Percentiles rank a stretch among this genome's conserved stretches.
phyloP scores from a whole-genome alignment of 2,113 vertebrate species.

The Thryonomys swinderianus region DNA sequence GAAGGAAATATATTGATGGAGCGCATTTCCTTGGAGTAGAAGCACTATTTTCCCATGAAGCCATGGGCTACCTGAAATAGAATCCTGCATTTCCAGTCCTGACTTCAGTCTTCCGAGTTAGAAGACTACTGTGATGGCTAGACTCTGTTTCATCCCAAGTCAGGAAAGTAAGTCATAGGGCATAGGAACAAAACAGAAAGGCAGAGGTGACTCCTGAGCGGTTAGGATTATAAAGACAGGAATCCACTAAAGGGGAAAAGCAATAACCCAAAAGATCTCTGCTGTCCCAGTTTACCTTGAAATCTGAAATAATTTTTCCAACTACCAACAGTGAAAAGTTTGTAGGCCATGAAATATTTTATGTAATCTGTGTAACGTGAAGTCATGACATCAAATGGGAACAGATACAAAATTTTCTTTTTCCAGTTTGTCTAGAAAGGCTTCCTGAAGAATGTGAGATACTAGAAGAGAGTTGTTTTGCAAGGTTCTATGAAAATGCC shows the following conservation, averaged over 20 bases:
- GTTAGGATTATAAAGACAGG: background rate
- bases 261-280: background rate
- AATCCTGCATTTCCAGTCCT: background rate
- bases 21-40: background rate
- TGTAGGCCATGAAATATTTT: background rate
- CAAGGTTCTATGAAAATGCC: background rate
- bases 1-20: background rate
- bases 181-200: background rate
- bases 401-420: background rate
- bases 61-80: background rate
- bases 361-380: background rate
- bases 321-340: background rate
- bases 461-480: background rate
- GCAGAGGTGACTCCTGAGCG: background rate
- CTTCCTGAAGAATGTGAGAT: background rate
- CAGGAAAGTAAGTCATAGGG: background rate
- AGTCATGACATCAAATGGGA: background rate
- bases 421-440: background rate
- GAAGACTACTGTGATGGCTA: background rate
- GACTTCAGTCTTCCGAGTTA: background rate
- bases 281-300: background rate
- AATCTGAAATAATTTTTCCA: background rate
- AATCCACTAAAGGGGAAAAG: background rate
- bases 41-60: background rate
- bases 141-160: background rate